These are phyloP conservation scores for Calonectris borealis DNA, from an alignment of 2,113 vertebrate genomes.

Conservation along the genomic window DNA sequence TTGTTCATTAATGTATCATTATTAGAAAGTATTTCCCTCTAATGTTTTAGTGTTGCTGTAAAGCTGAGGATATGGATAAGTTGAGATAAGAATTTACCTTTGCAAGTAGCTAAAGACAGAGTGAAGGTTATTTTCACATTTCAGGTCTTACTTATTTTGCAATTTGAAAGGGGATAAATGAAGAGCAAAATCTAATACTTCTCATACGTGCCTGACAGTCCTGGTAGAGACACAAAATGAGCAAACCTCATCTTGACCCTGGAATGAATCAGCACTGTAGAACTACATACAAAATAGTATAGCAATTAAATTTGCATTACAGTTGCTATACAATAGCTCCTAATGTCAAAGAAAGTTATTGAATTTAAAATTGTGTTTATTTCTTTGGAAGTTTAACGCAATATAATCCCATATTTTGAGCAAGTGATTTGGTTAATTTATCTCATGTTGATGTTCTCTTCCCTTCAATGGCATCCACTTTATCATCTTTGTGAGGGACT, in stretches of 20 bases:
- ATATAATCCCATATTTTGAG: not conserved
- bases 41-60: conserved; percentile 49
- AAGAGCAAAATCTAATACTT: not conserved
- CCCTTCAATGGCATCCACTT: not conserved
- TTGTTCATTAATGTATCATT: conserved; percentile 67
- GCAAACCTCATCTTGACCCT: not conserved
- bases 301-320: conserved; percentile 1
- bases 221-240: not conserved
- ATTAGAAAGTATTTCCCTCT: conserved; percentile 49
- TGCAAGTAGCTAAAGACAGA: conserved; percentile 10
- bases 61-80: not conserved
- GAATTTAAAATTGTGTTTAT: conserved; percentile 8
- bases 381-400: not conserved
- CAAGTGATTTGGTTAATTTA: not conserved
- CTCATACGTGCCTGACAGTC: not conserved
- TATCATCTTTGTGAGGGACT: not conserved
- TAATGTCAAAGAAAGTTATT: not conserved
- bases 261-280: not conserved
- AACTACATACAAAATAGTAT: not conserved
- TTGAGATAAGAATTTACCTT: conserved; percentile 34
- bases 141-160: not conserved
- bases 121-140: conserved; percentile 10
- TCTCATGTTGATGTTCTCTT: not conserved
- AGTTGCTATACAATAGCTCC: not conserved
- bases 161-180: not conserved